Conservation (phyloP, 2,888 invertebrate species). For the Chymomyza fuscimana region DNA sequence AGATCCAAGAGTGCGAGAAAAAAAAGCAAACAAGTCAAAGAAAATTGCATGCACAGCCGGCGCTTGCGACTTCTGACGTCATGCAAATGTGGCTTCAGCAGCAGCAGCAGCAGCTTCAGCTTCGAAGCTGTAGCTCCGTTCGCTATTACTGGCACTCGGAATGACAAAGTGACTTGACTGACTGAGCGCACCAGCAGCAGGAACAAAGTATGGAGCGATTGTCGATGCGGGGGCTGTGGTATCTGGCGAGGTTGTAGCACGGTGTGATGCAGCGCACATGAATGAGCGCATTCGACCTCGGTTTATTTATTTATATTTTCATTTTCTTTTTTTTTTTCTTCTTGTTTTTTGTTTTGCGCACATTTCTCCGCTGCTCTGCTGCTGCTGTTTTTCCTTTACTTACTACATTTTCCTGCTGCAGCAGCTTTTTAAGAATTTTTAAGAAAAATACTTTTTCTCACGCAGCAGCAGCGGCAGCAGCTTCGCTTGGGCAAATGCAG, state of each 20-base stretch:
- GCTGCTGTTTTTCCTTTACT: constrained; percentile 38
- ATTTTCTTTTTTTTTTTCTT: constrained; percentile 29
- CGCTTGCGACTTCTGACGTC: constrained; percentile 66
- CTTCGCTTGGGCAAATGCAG: constrained; percentile 22
- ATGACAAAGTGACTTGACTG: constrained; percentile 72
- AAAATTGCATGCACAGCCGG: constrained; percentile 1
- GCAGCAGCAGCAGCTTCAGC: constrained; percentile 30
- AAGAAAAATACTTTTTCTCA: constrained; percentile 48
- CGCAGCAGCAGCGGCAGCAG: constrained; percentile 22
- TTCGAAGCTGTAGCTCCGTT: neutral
- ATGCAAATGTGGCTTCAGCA: constrained; percentile 58
- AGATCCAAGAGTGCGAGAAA: no score
- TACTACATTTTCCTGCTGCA: neutral
- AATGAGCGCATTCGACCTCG: constrained; percentile 69
- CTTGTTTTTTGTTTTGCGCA: constrained; percentile 2
- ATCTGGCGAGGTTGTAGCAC: neutral
- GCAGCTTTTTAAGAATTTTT: constrained; percentile 44
- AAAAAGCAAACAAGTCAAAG: constrained; percentile 1
- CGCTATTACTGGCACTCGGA: constrained; percentile 24
- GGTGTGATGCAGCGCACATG: constrained; percentile 35
- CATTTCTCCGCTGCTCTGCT: neutral
- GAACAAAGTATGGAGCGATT: neutral
- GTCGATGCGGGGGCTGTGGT: constrained; percentile 6
- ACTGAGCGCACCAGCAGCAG: constrained; percentile 27
- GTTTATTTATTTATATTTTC: constrained; percentile 73